Evolutionary conservation across 2,888 invertebrate species (phyloP).

Genomic region (Drosophila demipolita): DNA sequence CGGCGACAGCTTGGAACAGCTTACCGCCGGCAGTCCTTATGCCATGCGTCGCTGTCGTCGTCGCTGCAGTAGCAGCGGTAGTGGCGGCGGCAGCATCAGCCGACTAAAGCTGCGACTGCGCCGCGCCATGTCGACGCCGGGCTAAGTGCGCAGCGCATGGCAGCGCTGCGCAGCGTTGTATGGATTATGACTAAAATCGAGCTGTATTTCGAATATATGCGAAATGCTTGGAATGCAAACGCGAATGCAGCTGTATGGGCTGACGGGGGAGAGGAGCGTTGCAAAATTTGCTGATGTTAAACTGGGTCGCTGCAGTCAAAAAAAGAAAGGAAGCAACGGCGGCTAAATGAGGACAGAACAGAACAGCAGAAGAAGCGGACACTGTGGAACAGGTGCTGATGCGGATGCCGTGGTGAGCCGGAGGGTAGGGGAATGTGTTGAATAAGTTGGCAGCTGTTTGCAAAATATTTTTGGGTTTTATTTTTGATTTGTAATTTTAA

Average conservation of each 20-base stretch:
- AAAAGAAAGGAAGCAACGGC: neutral
- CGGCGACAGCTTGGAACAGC: conserved; percentile 64
- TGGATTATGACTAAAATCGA: conserved; percentile 1
- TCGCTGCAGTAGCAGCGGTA: conserved; percentile 62
- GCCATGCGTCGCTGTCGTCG: conserved; percentile 60
- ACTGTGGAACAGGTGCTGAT: conserved; percentile 14
- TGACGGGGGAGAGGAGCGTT: conserved; percentile 3
- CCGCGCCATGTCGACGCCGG: conserved; percentile 71
- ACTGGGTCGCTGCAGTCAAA: conserved; percentile 13
- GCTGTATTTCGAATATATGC: conserved; percentile 14
- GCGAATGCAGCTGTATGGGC: conserved; percentile 9
- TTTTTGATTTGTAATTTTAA: conserved; percentile 1
- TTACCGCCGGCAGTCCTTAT: conserved; percentile 60
- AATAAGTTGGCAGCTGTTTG: conserved; percentile 59
- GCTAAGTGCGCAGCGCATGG: conserved; percentile 40
- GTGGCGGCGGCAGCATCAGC: conserved; percentile 61
- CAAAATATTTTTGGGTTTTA: conserved; percentile 26
- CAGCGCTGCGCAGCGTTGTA: neutral
- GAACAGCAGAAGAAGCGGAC: conserved; percentile 20
- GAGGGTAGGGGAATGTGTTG: conserved; percentile 25
- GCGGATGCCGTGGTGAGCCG: neutral
- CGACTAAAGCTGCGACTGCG: conserved; percentile 69
- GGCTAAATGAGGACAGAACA: conserved; percentile 4
- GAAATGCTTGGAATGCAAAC: conserved; percentile 34
- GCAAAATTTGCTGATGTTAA: conserved; percentile 10